Base-by-base conservation (phyloP, 2,888 invertebrate genomes). In the Agriotes lineatus region DNA sequence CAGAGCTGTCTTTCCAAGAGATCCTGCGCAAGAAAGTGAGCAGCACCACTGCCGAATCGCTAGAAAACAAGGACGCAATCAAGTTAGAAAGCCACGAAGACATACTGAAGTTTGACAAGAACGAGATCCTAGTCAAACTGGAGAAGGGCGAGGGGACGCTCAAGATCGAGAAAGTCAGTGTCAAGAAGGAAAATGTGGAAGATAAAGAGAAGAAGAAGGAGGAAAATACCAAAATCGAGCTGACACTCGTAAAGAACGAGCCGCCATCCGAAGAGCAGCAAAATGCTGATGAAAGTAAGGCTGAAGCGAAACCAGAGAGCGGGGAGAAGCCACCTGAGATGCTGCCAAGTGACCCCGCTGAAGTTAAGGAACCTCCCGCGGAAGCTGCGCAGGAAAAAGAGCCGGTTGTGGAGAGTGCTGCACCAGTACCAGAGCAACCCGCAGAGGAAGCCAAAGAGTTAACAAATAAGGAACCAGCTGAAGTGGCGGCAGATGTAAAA, bases 1-100 rank as follows among this genome's bases (percentile, higher is more conserved):
- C 96, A 0, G 95, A 96, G 80, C 89, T 97, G 73, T 92, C 92
- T 16, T 94, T 93, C 80, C 88, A 89, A 73, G 90, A 91, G 76
- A 86, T 91, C 56, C 82, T 91, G 30, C 84, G 87, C 18, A 88
- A 83, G 63, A 82, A 83, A 75, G 82, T 82, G 35, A 81, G 77
- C 71, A 80, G 82, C 62, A 81, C 80, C 52, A 54, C 65, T 42
- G 62, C 72, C 30, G 74, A 75, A 37, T 74, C 79, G 20, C 72
- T 78, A 67, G 81, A 82, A 37, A 74, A 74, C 16, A 82, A 84
- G 79, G 81, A 86, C 22, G 87, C 86, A 0, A 86, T 88, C 10
- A 88, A 88, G 80, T 79, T 87, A 16, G 89, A 89, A 76, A 87
- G 86, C 72, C 85, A 86, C 67, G 88, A 89, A 75, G 88, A 89